Conservation (phyloP, 2,888 invertebrate species). For the Nemurella pictetii region DNA sequence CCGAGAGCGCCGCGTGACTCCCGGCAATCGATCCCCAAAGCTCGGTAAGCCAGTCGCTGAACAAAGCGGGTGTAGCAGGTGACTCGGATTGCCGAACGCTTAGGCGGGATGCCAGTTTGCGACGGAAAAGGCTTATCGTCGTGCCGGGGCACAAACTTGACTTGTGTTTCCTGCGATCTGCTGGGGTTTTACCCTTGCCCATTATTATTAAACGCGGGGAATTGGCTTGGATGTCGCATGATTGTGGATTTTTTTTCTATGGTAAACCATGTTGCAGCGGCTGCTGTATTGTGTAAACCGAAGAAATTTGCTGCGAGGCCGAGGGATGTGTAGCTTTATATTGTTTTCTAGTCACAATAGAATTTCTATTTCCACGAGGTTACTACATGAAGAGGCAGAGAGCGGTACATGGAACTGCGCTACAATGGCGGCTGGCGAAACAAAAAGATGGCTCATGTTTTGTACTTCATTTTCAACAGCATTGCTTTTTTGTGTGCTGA, state of each 20-base stretch:
- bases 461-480: background rate
- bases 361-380: background rate
- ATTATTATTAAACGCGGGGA: background rate
- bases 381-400: background rate
- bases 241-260: background rate
- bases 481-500: background rate
- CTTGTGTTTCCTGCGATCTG: background rate
- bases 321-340: background rate
- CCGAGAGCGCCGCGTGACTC: constrained; percentile 8
- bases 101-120: background rate
- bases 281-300: background rate
- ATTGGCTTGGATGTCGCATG: background rate
- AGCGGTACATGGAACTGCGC: background rate
- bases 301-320: too few species aligned
- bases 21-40: background rate
- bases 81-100: background rate
- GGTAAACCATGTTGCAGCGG: background rate
- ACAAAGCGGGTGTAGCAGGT: background rate
- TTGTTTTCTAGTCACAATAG: background rate
- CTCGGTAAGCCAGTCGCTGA: background rate
- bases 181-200: background rate
- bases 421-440: background rate
- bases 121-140: background rate
- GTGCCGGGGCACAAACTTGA: background rate
- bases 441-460: background rate